Conservation (phyloP, 2,113 vertebrate genomes). For the Chaetops frenatus region DNA sequence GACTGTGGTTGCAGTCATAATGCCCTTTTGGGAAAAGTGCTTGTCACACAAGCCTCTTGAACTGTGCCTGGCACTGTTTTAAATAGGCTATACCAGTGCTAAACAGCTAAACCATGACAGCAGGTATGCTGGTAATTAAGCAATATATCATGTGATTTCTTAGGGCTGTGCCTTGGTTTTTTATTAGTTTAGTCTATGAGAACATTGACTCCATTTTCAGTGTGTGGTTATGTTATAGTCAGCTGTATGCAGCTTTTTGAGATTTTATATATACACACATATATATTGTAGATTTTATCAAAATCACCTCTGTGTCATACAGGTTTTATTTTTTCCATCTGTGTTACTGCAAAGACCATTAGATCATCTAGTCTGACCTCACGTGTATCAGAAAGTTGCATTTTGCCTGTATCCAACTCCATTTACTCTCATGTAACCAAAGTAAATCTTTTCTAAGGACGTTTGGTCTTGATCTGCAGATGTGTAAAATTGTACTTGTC, state of each 20-base stretch:
- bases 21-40: neutral
- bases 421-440: neutral
- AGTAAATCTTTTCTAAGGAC: neutral
- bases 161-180: neutral
- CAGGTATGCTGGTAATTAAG: slow-evolving; percentile 1
- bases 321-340: neutral
- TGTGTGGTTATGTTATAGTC: neutral
- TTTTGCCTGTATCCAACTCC: neutral
- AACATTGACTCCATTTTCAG: neutral
- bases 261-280: neutral
- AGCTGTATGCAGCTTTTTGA: neutral
- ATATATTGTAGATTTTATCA: neutral
- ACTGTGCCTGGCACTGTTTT: neutral
- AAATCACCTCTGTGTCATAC: neutral
- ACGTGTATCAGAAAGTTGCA: neutral
- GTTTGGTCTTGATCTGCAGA: neutral
- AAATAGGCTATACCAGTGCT: neutral
- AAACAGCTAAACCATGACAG: neutral
- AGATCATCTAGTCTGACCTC: neutral
- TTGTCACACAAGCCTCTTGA: neutral
- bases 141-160: neutral
- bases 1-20: neutral
- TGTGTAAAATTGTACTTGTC: neutral
- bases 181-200: neutral
- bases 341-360: neutral